A percentile compares a stretch with the other conserved stretches of the same genome.
Conservation (phyloP, 2,797 vertebrate genomes). For the Pangasius macronema region DNA sequence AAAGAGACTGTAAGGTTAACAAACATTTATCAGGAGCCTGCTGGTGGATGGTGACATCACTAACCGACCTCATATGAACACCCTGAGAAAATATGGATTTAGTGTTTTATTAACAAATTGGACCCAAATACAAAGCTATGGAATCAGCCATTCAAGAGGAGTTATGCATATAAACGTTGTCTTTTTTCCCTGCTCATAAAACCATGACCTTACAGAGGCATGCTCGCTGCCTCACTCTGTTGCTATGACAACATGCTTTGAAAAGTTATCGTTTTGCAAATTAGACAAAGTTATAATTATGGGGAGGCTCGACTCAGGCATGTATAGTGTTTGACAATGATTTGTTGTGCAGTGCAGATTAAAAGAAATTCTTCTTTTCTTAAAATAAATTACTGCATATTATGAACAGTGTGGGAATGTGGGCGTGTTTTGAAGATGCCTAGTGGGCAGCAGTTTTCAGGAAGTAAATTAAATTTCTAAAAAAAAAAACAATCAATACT, state of each 20-base stretch:
- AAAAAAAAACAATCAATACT: background rate
- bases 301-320: slow-evolving; percentile 17
- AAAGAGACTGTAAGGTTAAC: background rate
- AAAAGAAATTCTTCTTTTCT: background rate
- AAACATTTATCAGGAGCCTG: background rate
- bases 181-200: slow-evolving; percentile 33
- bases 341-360: slow-evolving; percentile 14
- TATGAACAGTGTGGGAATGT: background rate
- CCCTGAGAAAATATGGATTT: background rate
- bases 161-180: background rate
- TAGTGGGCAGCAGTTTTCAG: background rate
- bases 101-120: background rate
- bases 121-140: background rate
- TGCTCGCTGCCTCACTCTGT: slow-evolving; percentile 31
- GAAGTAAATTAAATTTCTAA: background rate
- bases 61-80: no score
- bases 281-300: slow-evolving; percentile 35
- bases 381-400: background rate
- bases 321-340: background rate
- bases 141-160: background rate
- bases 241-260: slow-evolving; percentile 49
- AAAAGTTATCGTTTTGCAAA: slow-evolving; percentile 39
- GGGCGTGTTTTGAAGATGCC: background rate
- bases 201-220: slow-evolving; percentile 41
- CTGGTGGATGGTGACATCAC: background rate